A percentile compares a stretch with the other conserved stretches of the same genome.
These are phyloP conservation scores for Troglohyphantes excavatus DNA, from an alignment of 2,888 invertebrate species.

Conservation along the genomic window DNA sequence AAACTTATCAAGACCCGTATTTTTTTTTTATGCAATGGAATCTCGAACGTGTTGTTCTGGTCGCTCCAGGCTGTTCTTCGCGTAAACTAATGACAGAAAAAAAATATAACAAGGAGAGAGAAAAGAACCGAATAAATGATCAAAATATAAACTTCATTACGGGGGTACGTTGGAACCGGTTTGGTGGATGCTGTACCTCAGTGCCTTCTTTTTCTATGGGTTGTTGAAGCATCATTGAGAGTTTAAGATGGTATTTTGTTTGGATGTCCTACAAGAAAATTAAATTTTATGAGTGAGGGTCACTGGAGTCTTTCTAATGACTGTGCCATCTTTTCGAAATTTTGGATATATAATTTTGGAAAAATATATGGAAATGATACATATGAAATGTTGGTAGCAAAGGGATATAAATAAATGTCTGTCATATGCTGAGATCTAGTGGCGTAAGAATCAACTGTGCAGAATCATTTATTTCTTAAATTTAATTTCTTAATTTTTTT, in stretches of 20 bases:
- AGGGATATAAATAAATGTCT: no score
- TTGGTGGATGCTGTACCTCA: background rate
- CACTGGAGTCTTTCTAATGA: no score
- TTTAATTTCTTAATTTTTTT: no score
- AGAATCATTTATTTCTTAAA: no score
- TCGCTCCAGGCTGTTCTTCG: slow-evolving; percentile 22
- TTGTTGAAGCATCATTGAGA: background rate
- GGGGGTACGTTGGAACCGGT: slow-evolving; percentile 33
- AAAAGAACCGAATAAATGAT: slow-evolving; percentile 11
- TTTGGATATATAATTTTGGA: no score
- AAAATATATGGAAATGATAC: no score
- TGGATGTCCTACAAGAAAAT: background rate
- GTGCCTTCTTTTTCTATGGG: background rate
- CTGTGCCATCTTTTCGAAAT: no score
- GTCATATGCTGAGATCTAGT: no score
- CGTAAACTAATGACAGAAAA: slow-evolving; percentile 19
- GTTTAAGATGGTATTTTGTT: background rate
- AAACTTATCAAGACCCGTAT: background rate
- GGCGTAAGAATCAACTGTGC: no score
- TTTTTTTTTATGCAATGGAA: background rate
- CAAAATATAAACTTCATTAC: slow-evolving; percentile 49
- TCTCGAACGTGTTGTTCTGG: slow-evolving; percentile 20
- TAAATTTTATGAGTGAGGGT: no score
- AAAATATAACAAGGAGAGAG: slow-evolving; percentile 11
- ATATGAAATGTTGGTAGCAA: no score